phyloP scores from a whole-genome alignment of 2,113 vertebrate species.

The Psilopsiagon aurifrons region DNA sequence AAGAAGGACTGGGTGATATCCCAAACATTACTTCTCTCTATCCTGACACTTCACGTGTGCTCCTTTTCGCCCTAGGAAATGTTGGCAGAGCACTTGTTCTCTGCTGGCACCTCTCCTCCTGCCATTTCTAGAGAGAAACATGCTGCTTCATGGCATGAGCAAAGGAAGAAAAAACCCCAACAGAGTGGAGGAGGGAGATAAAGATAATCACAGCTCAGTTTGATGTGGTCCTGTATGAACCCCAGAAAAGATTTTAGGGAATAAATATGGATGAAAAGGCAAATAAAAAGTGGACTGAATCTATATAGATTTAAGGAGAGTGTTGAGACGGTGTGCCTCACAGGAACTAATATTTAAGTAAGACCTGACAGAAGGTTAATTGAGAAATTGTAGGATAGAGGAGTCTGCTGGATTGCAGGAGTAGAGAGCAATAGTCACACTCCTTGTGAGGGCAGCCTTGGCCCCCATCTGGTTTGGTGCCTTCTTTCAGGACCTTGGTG shows the following conservation, averaged over 20 bases:
- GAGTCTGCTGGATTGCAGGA: neutral
- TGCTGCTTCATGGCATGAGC: neutral
- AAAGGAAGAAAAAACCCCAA: neutral
- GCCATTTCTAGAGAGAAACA: neutral
- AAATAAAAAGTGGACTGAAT: neutral
- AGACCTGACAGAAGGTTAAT: neutral
- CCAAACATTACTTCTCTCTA: neutral
- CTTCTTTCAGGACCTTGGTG: neutral
- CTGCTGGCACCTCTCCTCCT: neutral
- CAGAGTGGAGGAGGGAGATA: neutral
- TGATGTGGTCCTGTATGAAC: neutral
- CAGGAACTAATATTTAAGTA: neutral
- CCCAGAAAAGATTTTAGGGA: neutral
- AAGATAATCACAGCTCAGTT: neutral
- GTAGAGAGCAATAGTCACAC: neutral
- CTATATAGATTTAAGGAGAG: neutral
- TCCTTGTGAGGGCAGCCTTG: neutral
- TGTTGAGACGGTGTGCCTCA: neutral
- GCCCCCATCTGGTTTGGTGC: neutral
- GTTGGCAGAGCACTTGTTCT: neutral
- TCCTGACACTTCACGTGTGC: neutral
- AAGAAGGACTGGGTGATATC: neutral
- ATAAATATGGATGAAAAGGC: neutral
- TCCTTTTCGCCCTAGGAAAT: neutral
- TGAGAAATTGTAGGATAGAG: neutral